A percentile compares a stretch with the other conserved stretches of the same genome.
Conservation (phyloP, 1,140 invertebrate genomes). For the Drosophila bocki region DNA sequence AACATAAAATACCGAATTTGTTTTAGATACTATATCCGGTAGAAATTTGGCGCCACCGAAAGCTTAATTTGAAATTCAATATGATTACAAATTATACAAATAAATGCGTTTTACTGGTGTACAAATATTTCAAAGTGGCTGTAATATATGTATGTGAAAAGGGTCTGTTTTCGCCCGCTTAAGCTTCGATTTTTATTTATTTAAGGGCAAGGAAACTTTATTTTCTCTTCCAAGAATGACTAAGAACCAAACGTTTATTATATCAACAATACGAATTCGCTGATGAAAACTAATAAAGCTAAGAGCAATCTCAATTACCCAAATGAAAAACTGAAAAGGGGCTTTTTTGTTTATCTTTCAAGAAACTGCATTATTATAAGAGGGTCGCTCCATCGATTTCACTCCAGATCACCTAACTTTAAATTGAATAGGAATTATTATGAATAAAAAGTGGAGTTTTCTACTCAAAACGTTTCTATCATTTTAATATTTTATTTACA, state of each 20-base stretch:
- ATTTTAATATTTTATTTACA: slow-evolving; percentile 5
- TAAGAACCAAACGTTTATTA: not conserved
- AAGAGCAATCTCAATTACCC: not conserved
- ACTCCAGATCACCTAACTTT: not conserved
- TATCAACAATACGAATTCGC: not conserved
- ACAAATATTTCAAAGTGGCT: not conserved
- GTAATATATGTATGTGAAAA: not conserved
- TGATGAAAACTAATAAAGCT: not conserved
- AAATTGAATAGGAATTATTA: not conserved
- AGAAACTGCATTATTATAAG: not conserved
- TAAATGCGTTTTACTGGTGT: no score
- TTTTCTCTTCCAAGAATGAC: not conserved
- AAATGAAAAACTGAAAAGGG: not conserved
- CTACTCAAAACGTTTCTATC: not conserved
- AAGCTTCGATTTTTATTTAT: not conserved
- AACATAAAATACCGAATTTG: no score
- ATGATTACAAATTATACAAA: no score
- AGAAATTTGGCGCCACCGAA: no score
- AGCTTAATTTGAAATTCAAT: no score
- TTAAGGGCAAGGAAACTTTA: not conserved
- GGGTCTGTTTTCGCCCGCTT: not conserved
- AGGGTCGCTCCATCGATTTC: not conserved
- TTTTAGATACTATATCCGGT: no score
- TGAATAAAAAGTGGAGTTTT: not conserved
- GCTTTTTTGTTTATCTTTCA: not conserved